Evolutionary conservation across 2,797 vertebrate species (phyloP).

Genomic region (Platalea minor): DNA sequence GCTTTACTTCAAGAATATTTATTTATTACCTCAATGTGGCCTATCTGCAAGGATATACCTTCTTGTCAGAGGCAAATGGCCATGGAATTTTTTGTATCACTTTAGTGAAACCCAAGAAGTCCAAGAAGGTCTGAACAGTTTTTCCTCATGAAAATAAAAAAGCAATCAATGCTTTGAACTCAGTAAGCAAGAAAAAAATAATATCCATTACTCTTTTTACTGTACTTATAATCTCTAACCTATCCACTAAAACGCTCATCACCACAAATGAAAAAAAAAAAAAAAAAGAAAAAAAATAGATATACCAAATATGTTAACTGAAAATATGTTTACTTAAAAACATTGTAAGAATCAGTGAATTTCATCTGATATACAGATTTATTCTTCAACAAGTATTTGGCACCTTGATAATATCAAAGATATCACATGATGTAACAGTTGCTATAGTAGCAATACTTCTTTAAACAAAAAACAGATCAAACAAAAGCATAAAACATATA

Average conservation of each 20-base stretch:
- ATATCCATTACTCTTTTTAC: conserved; percentile 25
- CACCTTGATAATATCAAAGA: conserved; percentile 63
- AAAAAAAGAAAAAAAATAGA: neutral
- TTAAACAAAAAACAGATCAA: conserved; percentile 70
- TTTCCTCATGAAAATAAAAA: conserved; percentile 8
- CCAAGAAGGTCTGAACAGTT: neutral
- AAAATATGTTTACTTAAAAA: conserved; percentile 49
- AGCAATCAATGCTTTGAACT: conserved; percentile 28
- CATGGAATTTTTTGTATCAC: neutral
- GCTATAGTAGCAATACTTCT: conserved; percentile 74
- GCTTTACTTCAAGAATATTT: neutral
- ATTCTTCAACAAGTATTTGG: conserved; percentile 57
- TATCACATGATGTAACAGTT: conserved; percentile 69
- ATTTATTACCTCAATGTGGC: neutral
- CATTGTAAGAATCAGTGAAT: conserved; percentile 28
- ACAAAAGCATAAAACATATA: conserved; percentile 65
- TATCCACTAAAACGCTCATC: conserved; percentile 21
- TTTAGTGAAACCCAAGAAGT: neutral
- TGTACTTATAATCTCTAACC: conserved; percentile 11
- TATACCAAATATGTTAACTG: neutral
- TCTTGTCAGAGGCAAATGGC: neutral
- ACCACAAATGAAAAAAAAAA: neutral
- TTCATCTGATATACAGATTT: neutral
- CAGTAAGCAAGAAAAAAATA: conserved; percentile 26
- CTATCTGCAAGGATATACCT: neutral